A percentile compares a stretch with the other conserved stretches of the same genome.
phyloP scores from a whole-genome alignment of 2,797 vertebrate genomes.

The Acipenser transmontanus region DNA sequence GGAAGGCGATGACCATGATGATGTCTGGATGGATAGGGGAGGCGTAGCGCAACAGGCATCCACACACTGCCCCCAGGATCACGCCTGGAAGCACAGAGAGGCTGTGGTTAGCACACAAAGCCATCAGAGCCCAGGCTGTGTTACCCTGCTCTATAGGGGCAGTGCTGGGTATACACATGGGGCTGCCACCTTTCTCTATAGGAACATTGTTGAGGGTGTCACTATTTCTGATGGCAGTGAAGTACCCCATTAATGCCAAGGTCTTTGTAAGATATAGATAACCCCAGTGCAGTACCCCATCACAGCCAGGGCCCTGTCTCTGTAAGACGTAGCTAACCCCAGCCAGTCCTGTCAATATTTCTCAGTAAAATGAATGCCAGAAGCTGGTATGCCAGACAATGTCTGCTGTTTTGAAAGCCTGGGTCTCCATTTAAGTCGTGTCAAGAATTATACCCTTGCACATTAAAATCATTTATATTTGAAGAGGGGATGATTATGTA shows the following conservation, averaged over 20 bases:
- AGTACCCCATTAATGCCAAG: too few relatives aligned
- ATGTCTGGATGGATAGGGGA: constrained; percentile 88
- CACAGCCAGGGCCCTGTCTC: too few relatives aligned
- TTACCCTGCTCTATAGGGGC: constrained; percentile 14
- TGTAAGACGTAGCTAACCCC: too few relatives aligned
- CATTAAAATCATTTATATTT: too few relatives aligned
- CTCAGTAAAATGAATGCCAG: constrained; percentile 23
- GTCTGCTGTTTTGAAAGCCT: constrained; percentile 21
- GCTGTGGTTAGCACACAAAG: constrained; percentile 28
- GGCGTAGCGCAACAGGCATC: constrained; percentile 80
- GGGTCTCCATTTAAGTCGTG: constrained; percentile 36
- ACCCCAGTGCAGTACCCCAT: too few relatives aligned
- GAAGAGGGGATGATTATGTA: too few relatives aligned
- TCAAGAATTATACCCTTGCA: constrained; percentile 35
- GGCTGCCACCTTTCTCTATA: too few relatives aligned
- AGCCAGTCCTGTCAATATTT: background rate
- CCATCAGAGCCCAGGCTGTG: constrained; percentile 25
- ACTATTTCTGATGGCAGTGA: too few relatives aligned
- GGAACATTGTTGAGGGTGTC: too few relatives aligned
- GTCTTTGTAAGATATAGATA: too few relatives aligned
- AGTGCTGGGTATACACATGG: background rate
- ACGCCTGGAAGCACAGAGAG: constrained; percentile 66
- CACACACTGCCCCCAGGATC: constrained; percentile 81
- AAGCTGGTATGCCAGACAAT: constrained; percentile 5
- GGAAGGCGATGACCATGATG: constrained; percentile 92